These are phyloP conservation scores for Ammodramus savannarum DNA, from an alignment of 2,113 vertebrate genomes.

Conservation along the genomic window DNA sequence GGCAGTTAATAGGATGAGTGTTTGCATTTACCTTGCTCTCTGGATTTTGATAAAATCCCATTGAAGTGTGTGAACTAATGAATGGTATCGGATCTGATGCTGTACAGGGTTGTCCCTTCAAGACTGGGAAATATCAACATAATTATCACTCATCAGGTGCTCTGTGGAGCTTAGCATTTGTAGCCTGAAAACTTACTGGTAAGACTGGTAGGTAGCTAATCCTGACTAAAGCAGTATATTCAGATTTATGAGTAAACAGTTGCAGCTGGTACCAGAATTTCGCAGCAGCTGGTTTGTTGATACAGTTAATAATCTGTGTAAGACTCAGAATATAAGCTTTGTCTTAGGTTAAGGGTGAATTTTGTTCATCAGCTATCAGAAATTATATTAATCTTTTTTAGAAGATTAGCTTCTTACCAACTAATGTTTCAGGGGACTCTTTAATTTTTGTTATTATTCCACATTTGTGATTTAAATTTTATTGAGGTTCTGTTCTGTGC, in stretches of 20 bases:
- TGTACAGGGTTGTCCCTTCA: background rate
- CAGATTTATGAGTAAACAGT: background rate
- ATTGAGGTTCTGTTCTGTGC: background rate
- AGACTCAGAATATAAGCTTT: background rate
- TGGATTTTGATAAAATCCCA: conserved; percentile 12
- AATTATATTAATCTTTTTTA: background rate
- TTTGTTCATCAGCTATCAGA: background rate
- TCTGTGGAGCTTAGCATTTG: background rate
- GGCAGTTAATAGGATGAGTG: background rate
- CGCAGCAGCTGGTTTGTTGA: background rate
- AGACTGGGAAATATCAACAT: background rate
- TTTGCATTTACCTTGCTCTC: background rate
- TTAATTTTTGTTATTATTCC: background rate
- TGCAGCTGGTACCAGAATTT: background rate
- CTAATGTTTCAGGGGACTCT: background rate
- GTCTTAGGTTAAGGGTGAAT: background rate
- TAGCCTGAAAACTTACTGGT: background rate
- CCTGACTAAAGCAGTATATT: background rate
- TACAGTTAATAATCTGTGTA: background rate
- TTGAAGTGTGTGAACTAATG: background rate
- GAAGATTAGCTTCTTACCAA: background rate
- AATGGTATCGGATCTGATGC: background rate
- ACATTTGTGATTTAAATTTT: background rate
- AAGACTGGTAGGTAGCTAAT: background rate
- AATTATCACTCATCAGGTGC: conserved; percentile 16